Evolutionary conservation across 1,140 invertebrate species (phyloP), one percentile per base, ranked within the genome.

Genomic region (Penaeus indicus): DNA sequence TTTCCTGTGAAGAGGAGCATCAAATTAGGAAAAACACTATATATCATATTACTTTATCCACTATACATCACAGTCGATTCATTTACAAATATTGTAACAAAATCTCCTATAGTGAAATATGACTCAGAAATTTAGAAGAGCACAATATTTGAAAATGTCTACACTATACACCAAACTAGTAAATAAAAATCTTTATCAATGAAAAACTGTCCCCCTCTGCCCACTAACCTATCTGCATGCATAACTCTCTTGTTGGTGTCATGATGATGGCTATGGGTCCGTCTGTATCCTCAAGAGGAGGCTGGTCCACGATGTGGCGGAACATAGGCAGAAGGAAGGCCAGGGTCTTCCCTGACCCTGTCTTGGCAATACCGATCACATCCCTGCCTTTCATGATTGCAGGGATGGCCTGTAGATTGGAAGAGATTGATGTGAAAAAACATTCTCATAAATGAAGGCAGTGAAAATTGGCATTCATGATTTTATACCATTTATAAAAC

Each of bases 311-410:
- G 79, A 99, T 98, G 91, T 99, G 99, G 79, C 99, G 94, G 92
- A 99, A 98, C 98, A 99, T 99, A 3, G 99, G 99, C 75, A 99
- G 93, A 22, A 99, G 95, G 93, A 99, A 99, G 0, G 99, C 99
- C 32, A 99, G 93, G 2, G 99, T 99, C 94, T 99, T 99, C 21
- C 99, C 99, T 92, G 97, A 99, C 90, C 98, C 98, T 38, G 99
- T 99, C 94, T 99, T 99, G 11, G 99, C 99, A 92, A 99, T 99
- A 85, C 99, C 99, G 92, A 99, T 99, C 61, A 99, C 94, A 94
- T 99, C 98, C 84, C 98, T 92, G 32, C 96, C 96, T 91, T 84
- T 98, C 98, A 99, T 99, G 90, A 99, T 97, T n/a, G 98, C 97
- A 47, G 99, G 99, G 92, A 99, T 98, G 18, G 98, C 98, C 94